These are phyloP conservation scores for Anabas testudineus DNA, from an alignment of 2,797 vertebrate genomes.

Conservation along the genomic window DNA sequence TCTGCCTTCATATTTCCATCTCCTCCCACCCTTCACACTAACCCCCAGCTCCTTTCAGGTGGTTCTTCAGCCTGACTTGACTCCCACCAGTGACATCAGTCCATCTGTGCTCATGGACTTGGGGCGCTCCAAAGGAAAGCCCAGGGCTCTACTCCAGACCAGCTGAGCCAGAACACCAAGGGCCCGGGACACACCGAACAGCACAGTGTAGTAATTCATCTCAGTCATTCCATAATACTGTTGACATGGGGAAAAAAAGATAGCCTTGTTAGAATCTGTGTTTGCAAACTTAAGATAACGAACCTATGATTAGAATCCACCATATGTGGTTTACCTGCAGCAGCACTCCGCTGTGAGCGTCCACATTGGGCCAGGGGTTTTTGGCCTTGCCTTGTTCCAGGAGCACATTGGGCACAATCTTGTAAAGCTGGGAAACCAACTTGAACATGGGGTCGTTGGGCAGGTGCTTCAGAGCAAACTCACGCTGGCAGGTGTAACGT, in stretches of 20 bases:
- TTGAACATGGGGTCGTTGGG: slow-evolving; percentile 97
- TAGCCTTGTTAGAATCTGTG: not conserved
- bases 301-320: not conserved
- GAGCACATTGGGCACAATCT: slow-evolving; percentile 96
- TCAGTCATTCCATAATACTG: slow-evolving; percentile 98
- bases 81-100: slow-evolving; percentile 91
- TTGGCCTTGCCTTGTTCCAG: slow-evolving; percentile 99
- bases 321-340: slow-evolving; percentile 87
- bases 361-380: slow-evolving; percentile 99
- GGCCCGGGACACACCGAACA: slow-evolving; percentile 95
- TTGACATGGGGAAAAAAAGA: slow-evolving; percentile 14
- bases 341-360: slow-evolving; percentile 96
- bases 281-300: not conserved
- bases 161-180: slow-evolving; percentile 93
- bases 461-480: slow-evolving; percentile 97
- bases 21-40: slow-evolving; percentile 68
- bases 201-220: slow-evolving; percentile 99
- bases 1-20: slow-evolving; percentile 64
- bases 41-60: slow-evolving; percentile 55
- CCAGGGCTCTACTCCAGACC: slow-evolving; percentile 95
- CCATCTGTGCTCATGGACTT: slow-evolving; percentile 98
- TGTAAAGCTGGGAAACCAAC: slow-evolving; percentile 95
- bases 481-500: slow-evolving; percentile 94
- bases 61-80: slow-evolving; percentile 88
- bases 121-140: slow-evolving; percentile 95